Conservation (phyloP, 2,888 invertebrate species). For the Leucoptera coffeella region DNA sequence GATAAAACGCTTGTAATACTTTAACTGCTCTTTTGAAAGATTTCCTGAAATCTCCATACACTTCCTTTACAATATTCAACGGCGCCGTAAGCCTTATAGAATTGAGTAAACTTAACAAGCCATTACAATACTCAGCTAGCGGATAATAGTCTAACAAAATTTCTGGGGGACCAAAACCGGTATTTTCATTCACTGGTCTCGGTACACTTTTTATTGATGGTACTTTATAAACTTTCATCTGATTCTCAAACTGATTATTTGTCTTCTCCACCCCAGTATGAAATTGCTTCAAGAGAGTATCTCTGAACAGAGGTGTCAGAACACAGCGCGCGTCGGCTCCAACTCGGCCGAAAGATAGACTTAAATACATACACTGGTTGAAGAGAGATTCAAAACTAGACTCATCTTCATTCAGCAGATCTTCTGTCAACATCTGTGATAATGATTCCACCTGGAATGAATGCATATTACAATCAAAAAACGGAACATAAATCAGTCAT, state of each 20-base stretch:
- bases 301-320: slow-evolving; percentile 69
- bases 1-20: slow-evolving; percentile 66
- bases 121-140: slow-evolving; percentile 84
- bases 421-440: slow-evolving; percentile 63
- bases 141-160: slow-evolving; percentile 83
- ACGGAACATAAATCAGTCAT: too few relatives aligned
- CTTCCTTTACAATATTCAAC: slow-evolving; percentile 64
- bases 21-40: slow-evolving; percentile 66
- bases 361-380: slow-evolving; percentile 95
- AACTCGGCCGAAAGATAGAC: slow-evolving; percentile 88
- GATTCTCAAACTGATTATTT: slow-evolving; percentile 63
- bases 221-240: slow-evolving; percentile 71
- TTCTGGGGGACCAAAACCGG: slow-evolving; percentile 68
- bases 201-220: slow-evolving; percentile 58
- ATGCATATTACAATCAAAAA: too few relatives aligned
- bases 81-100: slow-evolving; percentile 81
- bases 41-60: slow-evolving; percentile 62
- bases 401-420: slow-evolving; percentile 59
- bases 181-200: slow-evolving; percentile 32
- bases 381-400: slow-evolving; percentile 78
- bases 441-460: slow-evolving; percentile 69
- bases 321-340: slow-evolving; percentile 89
- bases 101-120: slow-evolving; percentile 74
- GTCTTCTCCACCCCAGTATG: slow-evolving; percentile 59
- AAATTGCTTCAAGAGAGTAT: slow-evolving; percentile 61